Conservation (phyloP, 2,888 invertebrate genomes). For the Aporophyla lueneburgensis region DNA sequence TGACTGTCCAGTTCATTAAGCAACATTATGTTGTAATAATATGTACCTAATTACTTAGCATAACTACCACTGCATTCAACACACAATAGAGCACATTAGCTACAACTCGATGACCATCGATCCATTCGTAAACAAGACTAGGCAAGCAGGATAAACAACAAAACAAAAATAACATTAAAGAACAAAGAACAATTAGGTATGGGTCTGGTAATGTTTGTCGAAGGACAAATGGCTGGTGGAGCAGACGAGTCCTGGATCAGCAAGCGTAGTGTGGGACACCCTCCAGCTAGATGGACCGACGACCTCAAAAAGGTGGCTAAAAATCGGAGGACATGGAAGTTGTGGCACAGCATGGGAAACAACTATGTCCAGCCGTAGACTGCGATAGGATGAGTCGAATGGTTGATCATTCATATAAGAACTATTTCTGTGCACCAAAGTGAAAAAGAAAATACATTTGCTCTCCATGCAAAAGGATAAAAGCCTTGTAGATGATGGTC, state of each 20-base stretch:
- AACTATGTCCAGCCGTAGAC: too few species aligned
- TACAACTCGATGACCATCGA: conserved; percentile 35
- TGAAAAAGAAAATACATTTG: not conserved
- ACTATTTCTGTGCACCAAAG: not conserved
- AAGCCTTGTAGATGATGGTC: not conserved
- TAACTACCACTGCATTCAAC: conserved; percentile 4
- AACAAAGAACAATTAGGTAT: not conserved
- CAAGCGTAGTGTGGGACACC: too few species aligned
- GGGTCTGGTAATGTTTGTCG: too few species aligned
- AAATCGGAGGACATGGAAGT: too few species aligned
- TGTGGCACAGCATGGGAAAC: too few species aligned
- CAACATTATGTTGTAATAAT: conserved; percentile 5
- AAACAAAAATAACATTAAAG: too few species aligned
- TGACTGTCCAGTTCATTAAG: not conserved
- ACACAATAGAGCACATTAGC: conserved; percentile 32
- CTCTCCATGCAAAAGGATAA: not conserved
- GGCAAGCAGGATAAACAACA: conserved; percentile 27
- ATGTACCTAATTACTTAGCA: conserved; percentile 17
- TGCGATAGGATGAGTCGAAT: too few species aligned
- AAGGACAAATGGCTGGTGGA: too few species aligned
- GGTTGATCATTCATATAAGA: not conserved
- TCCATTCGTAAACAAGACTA: not conserved
- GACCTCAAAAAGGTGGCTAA: too few species aligned
- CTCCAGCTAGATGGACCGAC: too few species aligned
- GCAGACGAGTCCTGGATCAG: too few species aligned